Conservation (phyloP, 1,140 invertebrate genomes). For the Coenobita brevimanus region DNA sequence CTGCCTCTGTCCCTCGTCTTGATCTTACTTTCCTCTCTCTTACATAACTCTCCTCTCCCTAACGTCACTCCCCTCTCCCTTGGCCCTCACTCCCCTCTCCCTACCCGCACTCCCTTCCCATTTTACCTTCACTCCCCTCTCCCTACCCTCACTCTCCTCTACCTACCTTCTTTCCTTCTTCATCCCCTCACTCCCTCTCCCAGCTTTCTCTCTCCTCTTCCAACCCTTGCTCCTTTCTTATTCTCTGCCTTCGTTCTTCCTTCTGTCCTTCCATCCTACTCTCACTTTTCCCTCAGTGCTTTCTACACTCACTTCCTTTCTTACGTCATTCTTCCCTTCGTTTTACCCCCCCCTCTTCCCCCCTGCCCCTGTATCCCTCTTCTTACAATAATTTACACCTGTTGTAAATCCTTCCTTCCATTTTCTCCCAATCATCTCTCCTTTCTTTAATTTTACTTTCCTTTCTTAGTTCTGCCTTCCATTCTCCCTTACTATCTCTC, state of each 20-base stretch:
- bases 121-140: no score
- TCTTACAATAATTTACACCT: neutral
- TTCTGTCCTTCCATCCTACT: neutral
- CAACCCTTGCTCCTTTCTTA: neutral
- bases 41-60: no score
- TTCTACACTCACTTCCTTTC: neutral
- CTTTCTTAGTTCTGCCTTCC: no score
- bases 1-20: constrained; percentile 4
- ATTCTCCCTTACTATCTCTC: no score
- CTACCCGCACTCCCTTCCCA: no score
- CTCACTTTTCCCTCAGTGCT: neutral
- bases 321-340: neutral
- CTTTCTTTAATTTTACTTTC: neutral
- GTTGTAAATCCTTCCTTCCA: neutral
- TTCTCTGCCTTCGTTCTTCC: neutral
- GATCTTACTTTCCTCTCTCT: neutral
- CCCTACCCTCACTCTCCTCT: no score
- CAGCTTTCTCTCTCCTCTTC: neutral
- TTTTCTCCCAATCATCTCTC: neutral
- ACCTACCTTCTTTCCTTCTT: neutral
- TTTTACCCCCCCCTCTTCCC: neutral
- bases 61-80: no score
- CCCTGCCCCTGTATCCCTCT: neutral
- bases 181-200: neutral
- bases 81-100: no score